Percentiles rank a stretch among this genome's conserved stretches.
Evolutionary conservation across 2,888 invertebrate species (phyloP).

Genomic region (Campoletis raptor): DNA sequence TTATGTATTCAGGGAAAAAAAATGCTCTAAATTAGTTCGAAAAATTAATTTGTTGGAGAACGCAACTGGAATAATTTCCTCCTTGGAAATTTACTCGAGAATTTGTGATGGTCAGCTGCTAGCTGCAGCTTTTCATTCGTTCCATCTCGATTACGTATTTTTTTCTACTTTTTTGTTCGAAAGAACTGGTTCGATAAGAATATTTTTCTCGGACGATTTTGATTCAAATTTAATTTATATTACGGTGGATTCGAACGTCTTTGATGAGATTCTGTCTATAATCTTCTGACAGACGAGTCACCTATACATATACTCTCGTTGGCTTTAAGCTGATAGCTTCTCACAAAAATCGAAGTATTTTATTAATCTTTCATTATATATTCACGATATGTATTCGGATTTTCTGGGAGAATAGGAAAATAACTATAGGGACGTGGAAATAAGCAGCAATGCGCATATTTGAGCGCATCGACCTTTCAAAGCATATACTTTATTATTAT

Average conservation of each 20-base stretch:
- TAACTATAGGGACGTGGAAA: neutral
- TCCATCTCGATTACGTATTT: neutral
- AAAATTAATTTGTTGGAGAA: neutral
- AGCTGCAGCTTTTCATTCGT: neutral
- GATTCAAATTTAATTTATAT: neutral
- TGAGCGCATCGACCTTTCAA: slow-evolving; percentile 20
- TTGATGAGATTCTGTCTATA: neutral
- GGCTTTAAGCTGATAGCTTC: neutral
- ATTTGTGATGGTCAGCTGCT: neutral
- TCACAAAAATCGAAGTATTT: slow-evolving; percentile 20
- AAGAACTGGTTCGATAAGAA: neutral
- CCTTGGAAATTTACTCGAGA: neutral
- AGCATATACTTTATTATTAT: slow-evolving; percentile 4
- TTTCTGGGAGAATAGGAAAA: neutral
- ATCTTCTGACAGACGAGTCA: neutral
- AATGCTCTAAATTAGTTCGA: neutral
- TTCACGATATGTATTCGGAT: neutral
- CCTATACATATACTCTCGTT: neutral
- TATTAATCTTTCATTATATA: slow-evolving; percentile 30
- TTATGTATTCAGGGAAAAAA: neutral
- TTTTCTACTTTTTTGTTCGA: neutral
- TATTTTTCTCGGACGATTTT: neutral
- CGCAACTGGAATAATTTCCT: neutral
- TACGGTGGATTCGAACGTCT: neutral
- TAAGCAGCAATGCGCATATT: neutral